A percentile compares a stretch with the other conserved stretches of the same genome.
These are phyloP conservation scores for Mermis nigrescens DNA, from an alignment of 2,888 invertebrate genomes.

Conservation along the genomic window DNA sequence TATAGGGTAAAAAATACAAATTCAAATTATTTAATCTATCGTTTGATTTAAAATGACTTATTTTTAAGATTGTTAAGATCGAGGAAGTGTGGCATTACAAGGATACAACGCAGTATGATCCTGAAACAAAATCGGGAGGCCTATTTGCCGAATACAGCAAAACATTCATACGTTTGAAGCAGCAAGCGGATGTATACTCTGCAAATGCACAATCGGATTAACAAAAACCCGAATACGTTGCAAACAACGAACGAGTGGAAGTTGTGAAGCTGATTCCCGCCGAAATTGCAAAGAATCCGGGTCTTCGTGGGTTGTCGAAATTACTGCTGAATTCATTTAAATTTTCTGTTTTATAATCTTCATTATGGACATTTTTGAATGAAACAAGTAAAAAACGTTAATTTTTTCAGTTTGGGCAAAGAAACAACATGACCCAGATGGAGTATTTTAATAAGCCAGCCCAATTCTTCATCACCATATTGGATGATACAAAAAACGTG, in stretches of 20 bases:
- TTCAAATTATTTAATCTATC: too few species aligned
- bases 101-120: neutral
- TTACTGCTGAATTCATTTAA: conserved; percentile 7
- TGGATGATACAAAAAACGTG: neutral
- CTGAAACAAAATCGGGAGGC: conserved; percentile 8
- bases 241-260: neutral
- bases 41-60: too few species aligned
- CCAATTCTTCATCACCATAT: neutral
- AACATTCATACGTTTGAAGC: conserved; percentile 21
- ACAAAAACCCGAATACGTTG: neutral
- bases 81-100: neutral
- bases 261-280: neutral
- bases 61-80: neutral
- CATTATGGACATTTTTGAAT: neutral
- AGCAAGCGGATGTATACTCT: conserved; percentile 16
- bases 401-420: neutral
- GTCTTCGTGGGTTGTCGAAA: conserved; percentile 7
- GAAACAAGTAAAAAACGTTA: too few species aligned
- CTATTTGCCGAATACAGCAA: conserved; percentile 22
- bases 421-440: neutral
- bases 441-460: neutral
- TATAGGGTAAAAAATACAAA: too few species aligned
- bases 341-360: too few species aligned
- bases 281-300: conserved; percentile 6
- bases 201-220: neutral